Evolutionary conservation across 2,888 invertebrate genomes (phyloP).

Genomic region (Thecocarcelia acutangulata): DNA sequence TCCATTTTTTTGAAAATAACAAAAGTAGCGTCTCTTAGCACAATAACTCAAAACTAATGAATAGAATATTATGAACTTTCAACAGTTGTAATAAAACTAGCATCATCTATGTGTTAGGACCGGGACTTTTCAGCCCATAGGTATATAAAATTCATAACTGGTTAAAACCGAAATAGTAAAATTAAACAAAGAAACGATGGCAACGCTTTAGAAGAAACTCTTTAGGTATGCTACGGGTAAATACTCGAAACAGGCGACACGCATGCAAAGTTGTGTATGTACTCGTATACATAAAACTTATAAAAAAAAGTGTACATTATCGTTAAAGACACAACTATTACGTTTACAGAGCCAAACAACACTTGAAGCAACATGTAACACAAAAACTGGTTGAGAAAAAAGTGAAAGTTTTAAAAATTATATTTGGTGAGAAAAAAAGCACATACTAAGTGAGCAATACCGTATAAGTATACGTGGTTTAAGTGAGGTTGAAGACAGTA

Average conservation of each 20-base stretch:
- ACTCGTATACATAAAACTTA: background rate
- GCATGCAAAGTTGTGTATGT: background rate
- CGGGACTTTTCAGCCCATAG: background rate
- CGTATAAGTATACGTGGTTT: conserved; percentile 2
- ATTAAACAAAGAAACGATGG: conserved; percentile 12
- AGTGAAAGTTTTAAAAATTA: conserved; percentile 60
- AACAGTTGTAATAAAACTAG: too few relatives aligned
- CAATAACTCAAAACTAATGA: too few relatives aligned
- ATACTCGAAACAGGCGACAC: too few relatives aligned
- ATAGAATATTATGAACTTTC: too few relatives aligned
- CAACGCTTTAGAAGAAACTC: conserved; percentile 23
- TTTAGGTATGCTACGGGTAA: too few relatives aligned
- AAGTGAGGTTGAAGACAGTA: too few relatives aligned
- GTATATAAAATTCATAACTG: conserved; percentile 26
- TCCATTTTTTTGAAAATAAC: too few relatives aligned
- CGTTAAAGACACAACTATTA: background rate
- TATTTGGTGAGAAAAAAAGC: conserved; percentile 30
- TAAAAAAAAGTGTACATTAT: background rate
- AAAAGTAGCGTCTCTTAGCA: too few relatives aligned
- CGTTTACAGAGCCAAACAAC: conserved; percentile 49
- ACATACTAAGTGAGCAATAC: conserved; percentile 11
- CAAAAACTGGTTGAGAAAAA: conserved; percentile 60
- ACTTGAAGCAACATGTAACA: conserved; percentile 42
- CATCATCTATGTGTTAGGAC: too few relatives aligned
- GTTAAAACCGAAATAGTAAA: conserved; percentile 14